Base-by-base conservation (phyloP, 2,888 invertebrate genomes). In the Antheraea assamensis region DNA sequence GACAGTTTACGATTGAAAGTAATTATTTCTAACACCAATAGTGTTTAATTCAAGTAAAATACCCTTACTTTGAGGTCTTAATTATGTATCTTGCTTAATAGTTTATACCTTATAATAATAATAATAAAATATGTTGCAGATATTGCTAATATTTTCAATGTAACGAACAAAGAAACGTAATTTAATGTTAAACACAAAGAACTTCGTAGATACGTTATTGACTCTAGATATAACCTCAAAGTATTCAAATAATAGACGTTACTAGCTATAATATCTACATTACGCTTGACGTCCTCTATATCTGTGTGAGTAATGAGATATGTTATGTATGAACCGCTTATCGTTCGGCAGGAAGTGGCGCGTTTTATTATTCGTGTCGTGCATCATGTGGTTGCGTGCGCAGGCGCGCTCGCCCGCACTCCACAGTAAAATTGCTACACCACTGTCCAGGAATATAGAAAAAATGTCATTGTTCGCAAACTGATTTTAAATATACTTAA, bases 331-430 rank as follows among this genome's bases (percentile, higher is more conserved):
- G 87, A 87, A 87, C 84, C 88, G 91, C 91, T 93, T 93, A 93
- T 93, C 93, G 92, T 86, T 83, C 82, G 91, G 85, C 93, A 94
- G 94, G 94, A 94, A 94, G 92, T 93, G 90, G 90, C 89, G 91
- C 85, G 91, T 91, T 93, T 94, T 94, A 92, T 93, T 94, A 94
- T 94, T 94, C 94, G 91, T 91, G 92, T 92, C 94, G 93, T 91
- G 93, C 91, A 90, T 90, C 90, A 87, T 87, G 86, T 83, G 89
- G 87, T 90, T 88, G 92, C 89, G 90, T 88, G 87, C 85, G 87
- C 86, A 84, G 78, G 82, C 87, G 85, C 83, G 84, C 85, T 85
- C 85, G 86, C 83, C 83, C 81, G 78, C 82, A 82, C 85, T 84
- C 84, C 88, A 88, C 90, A 90, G 89, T 89, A 90, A 74, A 74